Conservation (phyloP, 2,113 vertebrate species). For the Accipiter virgatus region DNA sequence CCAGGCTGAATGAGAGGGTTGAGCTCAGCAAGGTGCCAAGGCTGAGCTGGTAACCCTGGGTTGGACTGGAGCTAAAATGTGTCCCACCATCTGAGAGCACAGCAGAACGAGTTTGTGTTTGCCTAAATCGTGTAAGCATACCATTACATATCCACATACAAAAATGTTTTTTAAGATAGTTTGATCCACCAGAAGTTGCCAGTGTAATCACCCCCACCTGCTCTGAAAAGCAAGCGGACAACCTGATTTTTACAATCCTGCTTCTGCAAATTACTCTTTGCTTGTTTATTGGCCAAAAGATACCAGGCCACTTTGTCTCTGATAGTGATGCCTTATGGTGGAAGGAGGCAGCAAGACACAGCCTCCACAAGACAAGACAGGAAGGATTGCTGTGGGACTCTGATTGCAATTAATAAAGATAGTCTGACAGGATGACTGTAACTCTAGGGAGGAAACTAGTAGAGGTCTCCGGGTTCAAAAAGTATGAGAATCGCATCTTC, state of each 20-base stretch:
- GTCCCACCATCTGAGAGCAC: background rate
- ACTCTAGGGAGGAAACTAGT: background rate
- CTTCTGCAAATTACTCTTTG: background rate
- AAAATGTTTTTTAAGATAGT: background rate
- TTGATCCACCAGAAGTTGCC: background rate
- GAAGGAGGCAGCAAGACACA: conserved; percentile 13
- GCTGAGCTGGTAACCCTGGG: background rate
- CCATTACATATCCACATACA: background rate
- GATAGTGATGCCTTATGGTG: background rate
- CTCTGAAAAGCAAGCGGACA: conserved; percentile 10
- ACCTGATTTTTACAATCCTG: background rate
- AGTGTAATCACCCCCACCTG: background rate
- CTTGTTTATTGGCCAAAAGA: background rate
- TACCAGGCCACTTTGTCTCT: background rate
- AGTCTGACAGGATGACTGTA: background rate
- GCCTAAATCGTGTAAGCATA: background rate
- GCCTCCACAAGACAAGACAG: background rate
- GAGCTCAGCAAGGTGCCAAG: background rate
- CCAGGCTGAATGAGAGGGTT: background rate
- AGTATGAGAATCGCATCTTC: conserved; percentile 24
- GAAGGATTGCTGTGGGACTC: background rate
- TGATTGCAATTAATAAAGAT: background rate
- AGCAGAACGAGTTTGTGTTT: background rate
- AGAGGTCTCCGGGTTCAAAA: conserved; percentile 12
- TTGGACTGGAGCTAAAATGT: background rate